phyloP scores from a whole-genome alignment of 2,113 vertebrate species.

The Oxyruncus cristatus region DNA sequence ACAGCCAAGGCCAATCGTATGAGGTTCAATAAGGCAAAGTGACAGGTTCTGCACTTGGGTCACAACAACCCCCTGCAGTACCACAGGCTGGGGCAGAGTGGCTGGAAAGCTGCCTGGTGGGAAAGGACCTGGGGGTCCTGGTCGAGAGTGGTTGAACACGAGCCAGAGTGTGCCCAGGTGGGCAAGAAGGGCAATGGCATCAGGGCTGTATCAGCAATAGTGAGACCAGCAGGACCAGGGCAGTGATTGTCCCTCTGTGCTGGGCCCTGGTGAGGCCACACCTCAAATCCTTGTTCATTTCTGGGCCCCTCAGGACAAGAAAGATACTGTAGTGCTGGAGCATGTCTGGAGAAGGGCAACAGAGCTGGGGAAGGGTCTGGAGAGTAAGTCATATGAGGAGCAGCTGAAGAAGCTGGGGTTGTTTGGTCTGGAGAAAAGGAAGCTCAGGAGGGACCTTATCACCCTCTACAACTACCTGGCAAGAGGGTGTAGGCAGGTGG shows the following conservation, averaged over 20 bases:
- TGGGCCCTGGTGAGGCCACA: background rate
- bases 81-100: background rate
- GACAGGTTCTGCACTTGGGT: fast-evolving
- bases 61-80: background rate
- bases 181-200: fast-evolving
- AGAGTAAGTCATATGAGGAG: background rate
- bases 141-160: fast-evolving
- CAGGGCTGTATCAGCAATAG: background rate
- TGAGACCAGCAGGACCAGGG: background rate
- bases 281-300: background rate
- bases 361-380: background rate
- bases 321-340: background rate
- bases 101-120: background rate
- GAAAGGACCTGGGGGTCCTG: background rate
- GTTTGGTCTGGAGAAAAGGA: background rate
- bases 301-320: background rate
- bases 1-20: background rate
- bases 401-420: background rate
- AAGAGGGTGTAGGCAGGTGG: background rate
- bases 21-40: background rate
- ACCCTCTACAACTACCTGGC: background rate
- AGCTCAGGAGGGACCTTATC: fast-evolving
- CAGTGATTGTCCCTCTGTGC: fast-evolving
- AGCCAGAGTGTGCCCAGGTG: fast-evolving
- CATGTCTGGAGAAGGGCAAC: background rate